Base-by-base conservation (phyloP, 1,140 invertebrate species). In the Vollenhovia emeryi region DNA sequence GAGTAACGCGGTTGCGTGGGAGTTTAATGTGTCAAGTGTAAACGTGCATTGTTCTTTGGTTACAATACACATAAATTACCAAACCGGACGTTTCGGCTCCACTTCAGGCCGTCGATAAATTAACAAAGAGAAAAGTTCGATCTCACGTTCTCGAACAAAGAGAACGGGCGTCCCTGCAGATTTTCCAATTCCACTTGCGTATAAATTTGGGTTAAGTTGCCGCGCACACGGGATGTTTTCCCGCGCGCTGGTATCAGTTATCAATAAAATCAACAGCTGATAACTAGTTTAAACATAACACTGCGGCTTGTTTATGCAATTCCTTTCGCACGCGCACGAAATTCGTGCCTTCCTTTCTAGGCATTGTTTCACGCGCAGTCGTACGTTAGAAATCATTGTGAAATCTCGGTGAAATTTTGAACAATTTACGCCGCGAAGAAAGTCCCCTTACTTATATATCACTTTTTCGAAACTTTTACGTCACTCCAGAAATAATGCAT, bases 191-290 rank as follows among this genome's bases (percentile, higher is more conserved):
- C 18, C n/a, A 50, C 48, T 66, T 79, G 24, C 33, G 21, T 21
- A 40, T 66, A 15, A 50, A 55, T 59, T 45, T 30, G 13, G 5
- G 15, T 55, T 33, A 73, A 73, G 30, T 33, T 71, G 0, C 4
- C 36, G 18, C 24, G 21, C 8, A 15, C 50, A 52, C 11, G 13
- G n/a, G 7, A 62, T 30, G 21, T 55, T 36, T 66, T 78, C 9
- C 21, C 24, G 45, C 43, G 18, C 8, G 13, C 30, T 84, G n/a
- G n/a, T 60, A 75, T 43, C 24, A 3, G 24, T 40, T 76, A 86
- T 76, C 80, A 60, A 66, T 75, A 21, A 75, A 68, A 75, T 84
- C 59, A 59, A 86, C 78, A 76, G 30, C 52, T 69, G 71, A 69
- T 76, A 69, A 24, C 60, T 69, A 69, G 3, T 76, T 84, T n/a